A percentile compares a stretch with the other conserved stretches of the same genome.
phyloP scores from a whole-genome alignment of 64 coral and sea anemone species.

The Catalaphyllia jardinei region DNA sequence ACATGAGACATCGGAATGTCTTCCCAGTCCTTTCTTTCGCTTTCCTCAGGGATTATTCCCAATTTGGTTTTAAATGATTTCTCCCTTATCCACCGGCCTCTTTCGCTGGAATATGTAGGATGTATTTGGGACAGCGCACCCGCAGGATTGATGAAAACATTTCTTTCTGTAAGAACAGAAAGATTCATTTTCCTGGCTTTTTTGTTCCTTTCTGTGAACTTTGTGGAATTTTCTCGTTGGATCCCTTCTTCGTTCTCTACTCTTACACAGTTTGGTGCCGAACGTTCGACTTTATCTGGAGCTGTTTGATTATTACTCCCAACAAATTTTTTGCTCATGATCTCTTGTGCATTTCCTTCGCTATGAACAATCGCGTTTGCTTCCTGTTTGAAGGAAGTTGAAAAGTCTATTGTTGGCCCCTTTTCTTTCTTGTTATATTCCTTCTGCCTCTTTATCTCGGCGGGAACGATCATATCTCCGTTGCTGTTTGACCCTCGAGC shows the following conservation, averaged over 20 bases:
- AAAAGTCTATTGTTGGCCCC: not conserved
- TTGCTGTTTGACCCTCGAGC: too few relatives aligned
- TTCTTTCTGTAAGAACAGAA: not conserved
- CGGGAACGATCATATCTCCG: too few relatives aligned
- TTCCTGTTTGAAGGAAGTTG: not conserved
- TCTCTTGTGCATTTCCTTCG: not conserved
- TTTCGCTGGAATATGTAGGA: not conserved
- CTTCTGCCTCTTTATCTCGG: too few relatives aligned
- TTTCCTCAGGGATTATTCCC: not conserved
- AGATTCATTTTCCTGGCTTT: not conserved
- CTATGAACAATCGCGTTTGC: not conserved
- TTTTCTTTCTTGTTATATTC: not conserved
- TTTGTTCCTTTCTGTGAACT: not conserved
- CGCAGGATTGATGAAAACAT: not conserved
- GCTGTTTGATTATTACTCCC: too few relatives aligned
- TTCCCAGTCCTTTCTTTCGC: not conserved
- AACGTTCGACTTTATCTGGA: too few relatives aligned
- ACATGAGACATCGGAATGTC: too few relatives aligned
- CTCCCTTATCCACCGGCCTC: not conserved
- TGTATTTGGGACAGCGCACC: not conserved
- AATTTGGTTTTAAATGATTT: not conserved
- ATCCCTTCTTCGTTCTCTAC: too few relatives aligned
- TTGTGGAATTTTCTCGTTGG: too few relatives aligned
- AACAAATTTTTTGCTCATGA: not conserved
- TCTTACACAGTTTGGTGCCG: too few relatives aligned